A percentile compares a stretch with the other conserved stretches of the same genome.
Conservation (phyloP, 2,113 vertebrate genomes). For the Phoenicopterus ruber region DNA sequence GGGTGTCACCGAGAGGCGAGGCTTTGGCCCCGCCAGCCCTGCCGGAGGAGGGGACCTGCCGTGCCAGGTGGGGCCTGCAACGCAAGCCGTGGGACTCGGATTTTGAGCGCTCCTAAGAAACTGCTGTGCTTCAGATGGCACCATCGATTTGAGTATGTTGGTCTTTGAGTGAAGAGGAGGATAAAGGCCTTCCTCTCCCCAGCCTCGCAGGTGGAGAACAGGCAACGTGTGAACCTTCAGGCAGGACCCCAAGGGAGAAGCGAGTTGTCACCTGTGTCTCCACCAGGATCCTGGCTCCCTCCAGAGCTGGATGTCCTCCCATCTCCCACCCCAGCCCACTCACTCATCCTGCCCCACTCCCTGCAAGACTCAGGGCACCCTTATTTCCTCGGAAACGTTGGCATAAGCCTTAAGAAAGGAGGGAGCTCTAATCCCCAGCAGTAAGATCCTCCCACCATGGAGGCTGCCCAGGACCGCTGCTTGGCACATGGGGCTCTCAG, state of each 20-base stretch:
- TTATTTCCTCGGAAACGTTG: not conserved
- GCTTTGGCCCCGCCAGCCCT: not conserved
- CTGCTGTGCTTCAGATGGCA: fast-evolving
- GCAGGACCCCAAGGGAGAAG: not conserved
- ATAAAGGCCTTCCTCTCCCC: not conserved
- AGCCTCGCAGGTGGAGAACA: not conserved
- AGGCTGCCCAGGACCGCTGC: not conserved
- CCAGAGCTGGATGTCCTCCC: not conserved
- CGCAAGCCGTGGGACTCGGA: fast-evolving
- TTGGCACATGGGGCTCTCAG: not conserved
- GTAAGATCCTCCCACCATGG: not conserved
- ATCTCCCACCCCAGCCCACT: not conserved
- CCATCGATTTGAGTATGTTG: fast-evolving
- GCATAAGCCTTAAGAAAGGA: not conserved
- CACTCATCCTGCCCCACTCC: fast-evolving
- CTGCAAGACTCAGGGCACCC: not conserved
- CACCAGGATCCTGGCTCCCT: not conserved
- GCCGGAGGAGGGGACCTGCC: fast-evolving
- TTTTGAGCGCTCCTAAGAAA: not conserved
- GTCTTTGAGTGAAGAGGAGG: not conserved
- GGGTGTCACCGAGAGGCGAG: not conserved
- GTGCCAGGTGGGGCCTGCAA: not conserved
- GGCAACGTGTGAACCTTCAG: not conserved
- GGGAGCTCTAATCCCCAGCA: not conserved
- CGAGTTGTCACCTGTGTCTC: fast-evolving